phyloP scores from a whole-genome alignment of 1,140 invertebrate genomes.

The Psix sp. region DNA sequence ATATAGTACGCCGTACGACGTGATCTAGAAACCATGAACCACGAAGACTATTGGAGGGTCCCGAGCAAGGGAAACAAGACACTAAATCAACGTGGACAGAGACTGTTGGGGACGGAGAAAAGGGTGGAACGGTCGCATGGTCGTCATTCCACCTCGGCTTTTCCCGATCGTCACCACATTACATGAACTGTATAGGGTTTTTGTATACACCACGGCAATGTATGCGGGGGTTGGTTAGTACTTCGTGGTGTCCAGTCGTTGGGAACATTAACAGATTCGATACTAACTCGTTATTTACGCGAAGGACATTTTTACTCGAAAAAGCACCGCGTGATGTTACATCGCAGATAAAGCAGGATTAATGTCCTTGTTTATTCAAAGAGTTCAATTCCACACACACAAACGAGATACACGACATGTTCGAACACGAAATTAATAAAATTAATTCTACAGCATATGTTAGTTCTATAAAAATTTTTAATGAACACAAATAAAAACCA shows the following conservation, averaged over 20 bases:
- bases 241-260: slow-evolving; percentile 45
- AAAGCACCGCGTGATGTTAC: slow-evolving; percentile 21
- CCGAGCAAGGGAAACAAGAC: slow-evolving; percentile 55
- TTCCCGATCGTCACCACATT: slow-evolving; percentile 59
- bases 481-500: no score
- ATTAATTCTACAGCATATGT: no score
- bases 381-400: not conserved
- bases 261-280: slow-evolving; percentile 43
- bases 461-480: no score
- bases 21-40: slow-evolving; percentile 61
- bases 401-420: not conserved
- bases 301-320: slow-evolving; percentile 25
- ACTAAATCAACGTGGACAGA: slow-evolving; percentile 59
- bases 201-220: slow-evolving; percentile 33
- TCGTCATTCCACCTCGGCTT: slow-evolving; percentile 53
- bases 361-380: slow-evolving; percentile 36
- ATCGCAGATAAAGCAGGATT: slow-evolving; percentile 23
- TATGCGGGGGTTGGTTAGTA: slow-evolving; percentile 38
- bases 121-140: slow-evolving; percentile 51
- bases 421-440: not conserved
- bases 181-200: slow-evolving; percentile 54
- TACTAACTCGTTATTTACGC: slow-evolving; percentile 42
- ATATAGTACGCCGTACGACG: slow-evolving; percentile 42
- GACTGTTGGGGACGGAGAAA: slow-evolving; percentile 47
- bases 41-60: slow-evolving; percentile 60